Evolutionary conservation across 2,113 vertebrate species (phyloP).

Genomic region (Cyprinodon brontotheroides): DNA sequence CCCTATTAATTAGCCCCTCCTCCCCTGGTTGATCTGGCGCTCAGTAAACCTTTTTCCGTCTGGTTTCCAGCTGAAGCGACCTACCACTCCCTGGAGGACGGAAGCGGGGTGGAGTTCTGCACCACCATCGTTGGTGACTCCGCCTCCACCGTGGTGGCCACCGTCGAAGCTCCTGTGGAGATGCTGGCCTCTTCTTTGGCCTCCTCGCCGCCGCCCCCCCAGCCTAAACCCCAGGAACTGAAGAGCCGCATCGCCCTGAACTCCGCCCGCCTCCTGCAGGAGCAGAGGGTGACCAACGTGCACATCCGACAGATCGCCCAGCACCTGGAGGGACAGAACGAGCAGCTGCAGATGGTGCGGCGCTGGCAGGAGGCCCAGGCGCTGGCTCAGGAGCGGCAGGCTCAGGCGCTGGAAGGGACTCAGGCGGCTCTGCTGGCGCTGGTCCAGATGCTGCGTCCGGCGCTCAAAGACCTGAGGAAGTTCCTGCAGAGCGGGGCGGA

Average conservation of each 20-base stretch:
- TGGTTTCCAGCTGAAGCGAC: conserved; percentile 84
- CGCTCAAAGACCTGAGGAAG: conserved; percentile 92
- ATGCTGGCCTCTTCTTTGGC: conserved; percentile 81
- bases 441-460: conserved; percentile 92
- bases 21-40: no score
- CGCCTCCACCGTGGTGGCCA: conserved; percentile 74
- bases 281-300: conserved; percentile 94
- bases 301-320: conserved; percentile 95
- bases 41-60: neutral
- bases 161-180: conserved; percentile 85
- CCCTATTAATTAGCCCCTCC: no score
- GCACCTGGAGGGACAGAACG: conserved; percentile 95
- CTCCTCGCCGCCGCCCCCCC: conserved; percentile 69
- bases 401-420: conserved; percentile 94
- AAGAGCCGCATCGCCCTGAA: conserved; percentile 96
- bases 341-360: conserved; percentile 93
- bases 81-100: conserved; percentile 91
- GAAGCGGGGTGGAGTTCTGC: conserved; percentile 93
- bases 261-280: conserved; percentile 94
- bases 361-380: conserved; percentile 95
- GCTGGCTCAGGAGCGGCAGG: conserved; percentile 93
- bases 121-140: conserved; percentile 86
- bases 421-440: conserved; percentile 92
- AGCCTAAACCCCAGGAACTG: conserved; percentile 91
- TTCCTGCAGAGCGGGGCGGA: conserved; percentile 86